phyloP scores from a whole-genome alignment of 2,888 invertebrate genomes.

The Ectropis crepuscularia region DNA sequence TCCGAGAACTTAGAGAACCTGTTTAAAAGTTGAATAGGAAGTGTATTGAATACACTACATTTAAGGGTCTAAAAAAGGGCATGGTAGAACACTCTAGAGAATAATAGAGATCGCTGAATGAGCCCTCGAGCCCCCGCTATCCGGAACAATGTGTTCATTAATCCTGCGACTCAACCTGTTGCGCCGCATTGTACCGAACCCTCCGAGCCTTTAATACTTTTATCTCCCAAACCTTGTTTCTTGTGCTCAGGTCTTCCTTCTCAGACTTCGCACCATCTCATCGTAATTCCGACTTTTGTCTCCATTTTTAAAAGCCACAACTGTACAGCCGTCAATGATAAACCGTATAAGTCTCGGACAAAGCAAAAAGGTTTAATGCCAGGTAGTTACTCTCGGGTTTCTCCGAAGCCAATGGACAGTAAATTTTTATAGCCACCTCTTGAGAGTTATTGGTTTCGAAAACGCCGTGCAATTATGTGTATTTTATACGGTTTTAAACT shows the following conservation, averaged over 20 bases:
- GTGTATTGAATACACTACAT: slow-evolving; percentile 4
- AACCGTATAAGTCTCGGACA: slow-evolving; percentile 33
- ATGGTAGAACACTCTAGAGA: slow-evolving; percentile 18
- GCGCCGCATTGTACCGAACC: slow-evolving; percentile 27
- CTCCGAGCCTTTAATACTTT: slow-evolving; percentile 24
- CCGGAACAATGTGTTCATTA: slow-evolving; percentile 28
- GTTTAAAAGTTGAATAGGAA: slow-evolving; percentile 1
- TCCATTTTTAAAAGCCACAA: slow-evolving; percentile 40
- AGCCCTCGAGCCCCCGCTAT: slow-evolving; percentile 17
- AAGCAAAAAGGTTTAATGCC: slow-evolving; percentile 37
- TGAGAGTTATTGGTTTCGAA: slow-evolving; percentile 46
- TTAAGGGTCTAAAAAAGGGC: not conserved
- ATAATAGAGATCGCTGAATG: slow-evolving; percentile 17
- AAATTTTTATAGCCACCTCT: slow-evolving; percentile 45
- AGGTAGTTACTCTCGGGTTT: slow-evolving; percentile 42
- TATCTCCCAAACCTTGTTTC: slow-evolving; percentile 8
- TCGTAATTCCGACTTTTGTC: slow-evolving; percentile 39
- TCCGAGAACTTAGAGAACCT: not conserved
- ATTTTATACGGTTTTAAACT: slow-evolving; percentile 37
- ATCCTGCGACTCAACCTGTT: slow-evolving; percentile 33
- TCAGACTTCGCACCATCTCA: slow-evolving; percentile 17
- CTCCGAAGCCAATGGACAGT: slow-evolving; percentile 43
- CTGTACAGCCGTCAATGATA: slow-evolving; percentile 24
- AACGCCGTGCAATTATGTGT: slow-evolving; percentile 42
- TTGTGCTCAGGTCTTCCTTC: slow-evolving; percentile 15